Conservation (phyloP, 2,797 vertebrate species). For the Mormyrus proboscirostris region DNA sequence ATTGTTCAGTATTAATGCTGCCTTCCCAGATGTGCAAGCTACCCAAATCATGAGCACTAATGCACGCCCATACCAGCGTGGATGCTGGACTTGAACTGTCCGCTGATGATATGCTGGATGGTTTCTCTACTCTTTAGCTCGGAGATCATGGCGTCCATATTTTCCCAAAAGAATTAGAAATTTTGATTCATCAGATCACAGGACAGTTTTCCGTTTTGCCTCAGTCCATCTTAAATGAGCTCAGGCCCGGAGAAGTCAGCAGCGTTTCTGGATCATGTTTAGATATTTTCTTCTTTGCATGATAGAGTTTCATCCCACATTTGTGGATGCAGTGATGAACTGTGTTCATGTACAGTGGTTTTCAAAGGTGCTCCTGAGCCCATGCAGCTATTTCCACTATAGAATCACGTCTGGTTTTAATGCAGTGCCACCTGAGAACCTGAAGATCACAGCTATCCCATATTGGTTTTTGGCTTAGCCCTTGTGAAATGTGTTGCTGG, state of each 20-base stretch:
- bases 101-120: not conserved
- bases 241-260: not conserved
- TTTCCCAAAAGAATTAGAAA: not conserved
- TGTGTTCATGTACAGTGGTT: not conserved
- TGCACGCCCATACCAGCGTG: not conserved
- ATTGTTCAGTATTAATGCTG: not conserved
- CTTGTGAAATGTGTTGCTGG: not conserved
- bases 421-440: not conserved
- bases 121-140: not conserved
- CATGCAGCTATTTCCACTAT: not conserved
- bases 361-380: not conserved
- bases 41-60: not conserved
- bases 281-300: not conserved
- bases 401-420: not conserved
- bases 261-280: not conserved
- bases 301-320: not conserved
- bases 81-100: not conserved
- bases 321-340: not conserved
- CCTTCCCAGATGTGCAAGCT: not conserved
- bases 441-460: not conserved
- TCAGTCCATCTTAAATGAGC: not conserved
- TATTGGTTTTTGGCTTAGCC: not conserved
- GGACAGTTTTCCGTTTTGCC: not conserved
- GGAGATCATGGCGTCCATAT: not conserved
- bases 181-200: not conserved